Percentiles rank a stretch among this genome's conserved stretches.
These are phyloP conservation scores for Tachina grossa DNA, from an alignment of 2,888 invertebrate species.

Conservation along the genomic window DNA sequence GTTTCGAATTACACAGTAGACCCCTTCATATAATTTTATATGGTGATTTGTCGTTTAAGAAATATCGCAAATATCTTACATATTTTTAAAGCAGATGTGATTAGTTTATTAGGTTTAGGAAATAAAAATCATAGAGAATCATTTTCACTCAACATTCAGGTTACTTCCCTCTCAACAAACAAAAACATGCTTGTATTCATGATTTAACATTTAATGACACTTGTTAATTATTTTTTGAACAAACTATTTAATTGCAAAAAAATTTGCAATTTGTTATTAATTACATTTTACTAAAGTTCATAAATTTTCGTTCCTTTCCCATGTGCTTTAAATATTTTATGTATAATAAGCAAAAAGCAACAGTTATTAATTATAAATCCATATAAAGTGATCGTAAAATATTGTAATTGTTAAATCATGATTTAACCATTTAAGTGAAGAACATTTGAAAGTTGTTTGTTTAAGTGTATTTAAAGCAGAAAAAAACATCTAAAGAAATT, in stretches of 20 bases:
- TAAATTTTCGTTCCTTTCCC: constrained; percentile 16
- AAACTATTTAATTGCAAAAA: constrained; percentile 4
- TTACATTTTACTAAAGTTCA: constrained; percentile 11
- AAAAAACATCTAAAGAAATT: too few relatives aligned
- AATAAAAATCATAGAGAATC: too few relatives aligned
- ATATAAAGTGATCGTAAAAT: constrained; percentile 61
- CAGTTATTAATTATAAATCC: constrained; percentile 55
- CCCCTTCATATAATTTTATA: too few relatives aligned
- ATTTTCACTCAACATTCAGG: too few relatives aligned
- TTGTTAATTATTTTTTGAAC: constrained; percentile 23
- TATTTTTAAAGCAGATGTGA: too few relatives aligned
- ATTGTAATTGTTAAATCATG: constrained; percentile 67
- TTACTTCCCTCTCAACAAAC: neutral
- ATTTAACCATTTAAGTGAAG: constrained; percentile 26
- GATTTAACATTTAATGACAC: neutral
- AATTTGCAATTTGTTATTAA: neutral
- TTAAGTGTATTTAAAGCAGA: neutral
- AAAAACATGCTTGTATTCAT: neutral
- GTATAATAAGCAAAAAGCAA: neutral
- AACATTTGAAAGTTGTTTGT: neutral
- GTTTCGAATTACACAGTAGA: too few relatives aligned
- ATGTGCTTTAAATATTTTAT: neutral
- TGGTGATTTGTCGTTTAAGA: too few relatives aligned
- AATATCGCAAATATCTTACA: too few relatives aligned
- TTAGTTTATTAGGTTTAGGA: too few relatives aligned